phyloP scores from a whole-genome alignment of 2,797 vertebrate genomes.

The Rallus crepitans region DNA sequence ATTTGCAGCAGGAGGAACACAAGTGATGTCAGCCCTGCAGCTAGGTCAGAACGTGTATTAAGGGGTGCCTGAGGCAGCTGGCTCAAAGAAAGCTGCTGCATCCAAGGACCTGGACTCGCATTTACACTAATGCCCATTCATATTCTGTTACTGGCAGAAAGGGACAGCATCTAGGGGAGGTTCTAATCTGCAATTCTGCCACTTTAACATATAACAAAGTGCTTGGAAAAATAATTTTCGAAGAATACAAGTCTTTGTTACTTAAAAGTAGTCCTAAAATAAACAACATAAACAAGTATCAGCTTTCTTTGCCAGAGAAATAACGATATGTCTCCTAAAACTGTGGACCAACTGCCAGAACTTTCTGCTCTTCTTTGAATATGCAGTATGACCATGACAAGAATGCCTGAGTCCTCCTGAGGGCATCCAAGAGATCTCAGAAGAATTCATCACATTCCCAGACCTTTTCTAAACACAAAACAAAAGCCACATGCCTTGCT shows the following conservation, averaged over 20 bases:
- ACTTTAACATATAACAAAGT: background rate
- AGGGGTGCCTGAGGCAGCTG: background rate
- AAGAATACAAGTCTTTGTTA: background rate
- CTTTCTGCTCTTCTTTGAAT: background rate
- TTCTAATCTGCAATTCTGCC: background rate
- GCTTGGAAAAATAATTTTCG: background rate
- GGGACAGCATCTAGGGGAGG: background rate
- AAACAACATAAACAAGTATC: background rate
- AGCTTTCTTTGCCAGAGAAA: background rate
- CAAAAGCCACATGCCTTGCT: background rate
- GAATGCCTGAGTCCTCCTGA: background rate
- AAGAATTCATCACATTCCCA: background rate
- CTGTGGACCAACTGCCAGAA: background rate
- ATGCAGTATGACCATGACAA: background rate
- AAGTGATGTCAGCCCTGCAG: slow-evolving; percentile 5
- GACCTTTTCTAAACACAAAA: background rate
- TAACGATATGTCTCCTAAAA: background rate
- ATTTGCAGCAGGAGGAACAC: slow-evolving; percentile 35
- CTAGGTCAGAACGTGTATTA: background rate
- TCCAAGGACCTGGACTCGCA: background rate
- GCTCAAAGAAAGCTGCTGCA: background rate
- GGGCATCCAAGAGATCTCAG: background rate
- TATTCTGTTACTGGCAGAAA: background rate
- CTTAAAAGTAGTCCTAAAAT: background rate
- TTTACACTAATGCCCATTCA: background rate